phyloP scores from a whole-genome alignment of 2,113 vertebrate genomes.

The Corythoichthys intestinalis region DNA sequence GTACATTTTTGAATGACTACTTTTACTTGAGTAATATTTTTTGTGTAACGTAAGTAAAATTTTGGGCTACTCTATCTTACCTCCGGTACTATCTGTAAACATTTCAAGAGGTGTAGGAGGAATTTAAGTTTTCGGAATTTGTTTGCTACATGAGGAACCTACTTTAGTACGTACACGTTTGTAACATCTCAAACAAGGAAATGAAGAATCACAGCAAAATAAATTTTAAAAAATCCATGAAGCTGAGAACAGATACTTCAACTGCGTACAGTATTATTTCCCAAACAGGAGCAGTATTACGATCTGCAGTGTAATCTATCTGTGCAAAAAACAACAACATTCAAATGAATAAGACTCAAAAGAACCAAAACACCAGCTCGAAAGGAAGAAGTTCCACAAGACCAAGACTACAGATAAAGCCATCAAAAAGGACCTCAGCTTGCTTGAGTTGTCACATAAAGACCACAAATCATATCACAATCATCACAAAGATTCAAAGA shows the following conservation, averaged over 20 bases:
- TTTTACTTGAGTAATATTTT: too few relatives aligned
- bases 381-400: constrained; percentile 13
- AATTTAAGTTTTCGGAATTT: too few relatives aligned
- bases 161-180: not conserved
- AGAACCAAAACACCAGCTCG: constrained; percentile 27
- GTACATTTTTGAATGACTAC: too few relatives aligned
- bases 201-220: not conserved
- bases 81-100: too few relatives aligned
- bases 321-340: constrained; percentile 1
- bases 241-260: not conserved
- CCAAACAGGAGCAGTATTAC: not conserved
- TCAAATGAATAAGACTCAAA: constrained; percentile 6
- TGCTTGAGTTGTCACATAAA: constrained; percentile 49
- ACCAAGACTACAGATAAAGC: constrained; percentile 15
- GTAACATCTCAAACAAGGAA: not conserved
- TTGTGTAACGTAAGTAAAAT: too few relatives aligned
- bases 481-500: constrained; percentile 5
- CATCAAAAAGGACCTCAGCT: constrained; percentile 33
- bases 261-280: not conserved
- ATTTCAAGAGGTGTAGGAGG: too few relatives aligned
- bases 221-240: not conserved
- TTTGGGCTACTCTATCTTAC: too few relatives aligned
- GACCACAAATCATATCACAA: constrained; percentile 9
- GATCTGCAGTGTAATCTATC: not conserved
- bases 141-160: not conserved